Evolutionary conservation across 2,113 vertebrate genomes (phyloP).

Genomic region (Salvelinus alpinus): DNA sequence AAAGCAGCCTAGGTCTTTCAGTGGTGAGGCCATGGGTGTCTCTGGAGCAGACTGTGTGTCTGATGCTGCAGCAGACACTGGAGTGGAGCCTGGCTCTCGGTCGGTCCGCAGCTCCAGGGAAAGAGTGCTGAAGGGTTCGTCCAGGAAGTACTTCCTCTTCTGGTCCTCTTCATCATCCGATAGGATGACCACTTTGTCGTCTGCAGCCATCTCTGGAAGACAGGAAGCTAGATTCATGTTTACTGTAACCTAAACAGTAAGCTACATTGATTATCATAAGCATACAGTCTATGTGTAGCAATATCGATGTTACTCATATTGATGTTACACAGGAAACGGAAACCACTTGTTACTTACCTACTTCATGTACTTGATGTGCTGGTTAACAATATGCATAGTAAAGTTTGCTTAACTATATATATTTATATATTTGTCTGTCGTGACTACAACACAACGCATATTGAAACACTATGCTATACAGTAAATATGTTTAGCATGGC

Average conservation of each 20-base stretch:
- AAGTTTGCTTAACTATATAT: no score
- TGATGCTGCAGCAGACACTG: neutral
- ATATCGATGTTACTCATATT: no score
- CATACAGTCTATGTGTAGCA: no score
- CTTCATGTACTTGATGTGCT: no score
- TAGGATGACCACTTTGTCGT: constrained; percentile 94
- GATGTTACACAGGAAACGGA: no score
- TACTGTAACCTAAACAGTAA: neutral
- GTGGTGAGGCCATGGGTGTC: constrained; percentile 42
- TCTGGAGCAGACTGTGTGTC: constrained; percentile 26
- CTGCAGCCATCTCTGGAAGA: constrained; percentile 82
- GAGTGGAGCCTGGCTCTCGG: constrained; percentile 27
- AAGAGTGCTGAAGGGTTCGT: constrained; percentile 82
- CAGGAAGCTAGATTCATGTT: constrained; percentile 2
- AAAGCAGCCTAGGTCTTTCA: constrained; percentile 82
- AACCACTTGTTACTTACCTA: no score
- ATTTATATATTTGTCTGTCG: no score
- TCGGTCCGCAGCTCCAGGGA: constrained; percentile 65
- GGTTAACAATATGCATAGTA: no score
- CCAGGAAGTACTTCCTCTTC: constrained; percentile 89
- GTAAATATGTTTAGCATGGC: no score
- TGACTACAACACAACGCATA: no score
- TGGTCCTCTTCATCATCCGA: constrained; percentile 94
- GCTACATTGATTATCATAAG: no score
- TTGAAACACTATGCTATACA: no score